These are phyloP conservation scores for Sylvia atricapilla DNA, from an alignment of 2,113 vertebrate genomes.

Conservation along the genomic window DNA sequence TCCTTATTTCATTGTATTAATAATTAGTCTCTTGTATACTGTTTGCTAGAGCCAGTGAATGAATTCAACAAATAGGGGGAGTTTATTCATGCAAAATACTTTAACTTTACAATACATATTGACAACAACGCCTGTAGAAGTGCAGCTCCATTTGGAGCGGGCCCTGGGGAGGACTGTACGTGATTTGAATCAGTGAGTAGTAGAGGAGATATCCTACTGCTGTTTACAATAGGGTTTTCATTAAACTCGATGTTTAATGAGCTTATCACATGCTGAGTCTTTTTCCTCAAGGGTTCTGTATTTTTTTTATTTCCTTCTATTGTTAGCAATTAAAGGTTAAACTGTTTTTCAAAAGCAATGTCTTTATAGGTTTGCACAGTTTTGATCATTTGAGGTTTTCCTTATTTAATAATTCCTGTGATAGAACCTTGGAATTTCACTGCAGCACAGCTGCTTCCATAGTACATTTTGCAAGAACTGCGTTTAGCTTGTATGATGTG, in stretches of 20 bases:
- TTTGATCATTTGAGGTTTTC: slow-evolving; percentile 5
- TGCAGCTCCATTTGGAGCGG: neutral
- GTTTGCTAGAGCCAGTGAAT: neutral
- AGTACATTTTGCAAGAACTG: neutral
- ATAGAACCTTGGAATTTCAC: neutral
- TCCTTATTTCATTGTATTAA: neutral
- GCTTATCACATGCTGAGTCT: slow-evolving; percentile 43
- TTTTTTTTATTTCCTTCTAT: slow-evolving; percentile 57
- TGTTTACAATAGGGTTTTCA: slow-evolving; percentile 24
- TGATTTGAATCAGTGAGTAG: slow-evolving; percentile 20
- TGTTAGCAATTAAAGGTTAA: slow-evolving; percentile 55
- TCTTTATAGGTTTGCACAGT: neutral
- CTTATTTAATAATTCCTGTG: slow-evolving; percentile 29
- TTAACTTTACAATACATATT: neutral
- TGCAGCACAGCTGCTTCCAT: neutral
- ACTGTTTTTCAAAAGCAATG: neutral
- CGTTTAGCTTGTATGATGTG: neutral
- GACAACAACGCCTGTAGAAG: slow-evolving; percentile 19
- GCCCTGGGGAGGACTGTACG: neutral
- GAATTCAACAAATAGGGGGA: neutral
- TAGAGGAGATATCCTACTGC: neutral
- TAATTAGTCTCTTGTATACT: neutral
- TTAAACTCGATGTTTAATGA: slow-evolving; percentile 39
- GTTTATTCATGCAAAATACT: neutral
- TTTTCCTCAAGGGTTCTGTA: slow-evolving; percentile 22